Percentiles rank a stretch among this genome's conserved stretches.
Conservation (phyloP, 2,797 vertebrate species). For the Macropodus opercularis region DNA sequence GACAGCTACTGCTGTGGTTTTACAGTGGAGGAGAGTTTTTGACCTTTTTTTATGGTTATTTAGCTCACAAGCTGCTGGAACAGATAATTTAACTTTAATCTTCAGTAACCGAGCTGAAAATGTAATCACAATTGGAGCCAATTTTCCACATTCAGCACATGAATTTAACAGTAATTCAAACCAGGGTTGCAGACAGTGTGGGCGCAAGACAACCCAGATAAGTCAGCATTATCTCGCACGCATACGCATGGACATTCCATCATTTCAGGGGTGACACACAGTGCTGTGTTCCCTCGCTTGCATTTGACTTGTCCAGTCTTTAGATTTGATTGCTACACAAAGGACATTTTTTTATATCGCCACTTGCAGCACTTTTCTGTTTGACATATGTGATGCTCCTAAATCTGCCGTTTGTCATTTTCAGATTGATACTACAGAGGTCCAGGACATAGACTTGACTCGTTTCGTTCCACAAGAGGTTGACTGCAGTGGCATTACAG, state of each 20-base stretch:
- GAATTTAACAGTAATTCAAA: not conserved
- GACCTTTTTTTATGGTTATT: not conserved
- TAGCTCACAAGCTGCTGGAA: not conserved
- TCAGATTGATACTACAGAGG: conserved; percentile 70
- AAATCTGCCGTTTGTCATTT: too few relatives aligned
- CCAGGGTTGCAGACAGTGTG: not conserved
- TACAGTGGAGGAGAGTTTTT: not conserved
- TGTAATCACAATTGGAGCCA: not conserved
- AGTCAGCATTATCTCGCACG: not conserved
- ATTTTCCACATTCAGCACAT: not conserved
- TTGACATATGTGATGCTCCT: too few relatives aligned
- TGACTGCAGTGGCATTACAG: conserved; percentile 92
- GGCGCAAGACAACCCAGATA: too few relatives aligned
- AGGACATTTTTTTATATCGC: too few relatives aligned
- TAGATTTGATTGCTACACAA: too few relatives aligned
- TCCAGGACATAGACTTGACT: conserved; percentile 93
- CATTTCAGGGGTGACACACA: not conserved
- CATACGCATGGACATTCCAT: not conserved
- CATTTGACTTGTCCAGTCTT: not conserved
- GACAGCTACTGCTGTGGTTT: not conserved
- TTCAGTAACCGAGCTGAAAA: not conserved
- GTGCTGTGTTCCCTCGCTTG: too few relatives aligned
- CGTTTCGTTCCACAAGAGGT: conserved; percentile 93
- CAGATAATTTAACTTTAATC: not conserved
- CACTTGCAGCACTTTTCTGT: not conserved